Evolutionary conservation across 2,113 vertebrate species (phyloP), one percentile per base, ranked within the genome.

Genomic region (Brienomyrus longianalis): DNA sequence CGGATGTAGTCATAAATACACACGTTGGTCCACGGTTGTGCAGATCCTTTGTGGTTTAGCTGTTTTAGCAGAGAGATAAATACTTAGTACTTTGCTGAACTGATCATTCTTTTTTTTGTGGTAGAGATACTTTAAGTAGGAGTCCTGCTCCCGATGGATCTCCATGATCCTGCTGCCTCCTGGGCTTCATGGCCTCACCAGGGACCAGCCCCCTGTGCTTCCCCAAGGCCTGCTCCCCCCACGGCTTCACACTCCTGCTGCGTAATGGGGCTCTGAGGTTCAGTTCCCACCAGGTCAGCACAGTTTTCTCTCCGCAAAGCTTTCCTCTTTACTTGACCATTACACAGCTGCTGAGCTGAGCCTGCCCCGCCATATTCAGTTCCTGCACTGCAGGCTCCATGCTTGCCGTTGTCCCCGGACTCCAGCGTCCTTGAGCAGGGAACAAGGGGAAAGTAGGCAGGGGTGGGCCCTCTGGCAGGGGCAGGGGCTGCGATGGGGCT

Each of bases 281-380:
- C 35, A 17, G 74, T 39, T 43, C 35, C 74, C 74, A 39, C 74
- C 74, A 80, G 31, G 31, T 31, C 5, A 35, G 13, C 70, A 39
- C 15, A 77, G 70, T 43, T 15, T 43, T 17, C 35, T 80, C 74
- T 8, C 15, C 6, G 35, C n/a, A 1, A 17, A 35, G 51, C 48
- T 21, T 35, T 10, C 5, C 27, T 84, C 52, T 31, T 93, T 93
- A 99, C 91, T 99, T 98, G 90, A 99, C 98, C 94, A 98, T 95
- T 90, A 99, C 98, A 0, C 96, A 97, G 62, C 96, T 97, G 74
- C 96, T 97, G 91, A 96, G 95, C 92, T 95, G 94, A 23, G 13
- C 9, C 86, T 95, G 94, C 92, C 94, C 86, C 31, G 3, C 47
- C 83, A 94, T 48, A 59, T 95, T 94, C 94, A 62, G 3, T 23